phyloP scores from a whole-genome alignment of 2,113 vertebrate species.

The mouse (Mus musculus) region DNA sequence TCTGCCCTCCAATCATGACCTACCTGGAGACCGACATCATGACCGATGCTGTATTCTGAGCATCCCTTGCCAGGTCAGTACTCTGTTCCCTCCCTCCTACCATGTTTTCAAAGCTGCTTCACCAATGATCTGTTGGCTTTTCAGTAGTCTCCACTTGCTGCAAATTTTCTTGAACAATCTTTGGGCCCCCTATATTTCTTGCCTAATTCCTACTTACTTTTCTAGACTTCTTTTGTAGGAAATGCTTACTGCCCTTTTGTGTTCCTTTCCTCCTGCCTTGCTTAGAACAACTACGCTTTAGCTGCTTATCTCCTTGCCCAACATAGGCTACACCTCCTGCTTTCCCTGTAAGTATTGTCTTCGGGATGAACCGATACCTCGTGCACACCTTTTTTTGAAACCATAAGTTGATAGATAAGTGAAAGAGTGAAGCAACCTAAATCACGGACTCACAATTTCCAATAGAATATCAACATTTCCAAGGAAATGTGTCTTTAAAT shows the following conservation, averaged over 20 bases:
- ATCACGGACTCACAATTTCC: background rate
- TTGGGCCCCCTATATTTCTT: background rate
- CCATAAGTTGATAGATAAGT: background rate
- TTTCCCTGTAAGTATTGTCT: background rate
- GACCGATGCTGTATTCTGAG: too few relatives aligned
- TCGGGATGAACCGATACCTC: background rate
- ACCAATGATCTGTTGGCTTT: background rate
- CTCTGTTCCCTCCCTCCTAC: background rate
- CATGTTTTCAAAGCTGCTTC: background rate
- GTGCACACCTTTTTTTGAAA: background rate
- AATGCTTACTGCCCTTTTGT: background rate
- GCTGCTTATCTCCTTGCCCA: background rate
- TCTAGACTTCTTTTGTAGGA: background rate
- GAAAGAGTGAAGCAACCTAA: background rate
- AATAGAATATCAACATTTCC: constrained; percentile 18
- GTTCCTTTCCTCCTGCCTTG: background rate
- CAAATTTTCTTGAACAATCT: background rate
- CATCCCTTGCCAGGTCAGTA: background rate
- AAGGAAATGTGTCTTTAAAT: constrained; percentile 28
- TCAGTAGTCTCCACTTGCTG: background rate
- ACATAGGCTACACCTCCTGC: background rate
- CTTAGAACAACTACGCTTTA: background rate
- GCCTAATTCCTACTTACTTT: background rate
- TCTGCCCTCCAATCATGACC: background rate
- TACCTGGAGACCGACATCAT: background rate